A percentile compares a stretch with the other conserved stretches of the same genome.
These are phyloP conservation scores for Gambusia holbrooki DNA, from an alignment of 2,113 vertebrate species.

Conservation along the genomic window DNA sequence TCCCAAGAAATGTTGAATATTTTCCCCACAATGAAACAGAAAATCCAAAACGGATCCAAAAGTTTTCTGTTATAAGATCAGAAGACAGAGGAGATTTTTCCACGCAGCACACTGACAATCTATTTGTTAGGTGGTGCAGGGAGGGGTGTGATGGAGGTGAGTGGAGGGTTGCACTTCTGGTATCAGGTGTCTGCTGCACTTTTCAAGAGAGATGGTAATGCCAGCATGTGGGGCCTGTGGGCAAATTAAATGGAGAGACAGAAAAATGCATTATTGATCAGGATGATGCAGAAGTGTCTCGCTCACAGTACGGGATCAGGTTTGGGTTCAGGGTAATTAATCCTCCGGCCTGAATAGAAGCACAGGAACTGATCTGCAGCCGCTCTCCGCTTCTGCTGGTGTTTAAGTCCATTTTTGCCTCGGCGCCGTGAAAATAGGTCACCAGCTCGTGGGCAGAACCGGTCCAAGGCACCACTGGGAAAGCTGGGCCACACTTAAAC, in stretches of 20 bases:
- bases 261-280: slow-evolving; percentile 85
- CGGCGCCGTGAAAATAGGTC: slow-evolving; percentile 77
- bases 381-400: slow-evolving; percentile 33
- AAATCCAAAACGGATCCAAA: slow-evolving; percentile 55
- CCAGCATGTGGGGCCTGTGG: slow-evolving; percentile 57
- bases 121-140: slow-evolving; percentile 69
- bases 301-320: slow-evolving; percentile 74
- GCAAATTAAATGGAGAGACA: slow-evolving; percentile 84
- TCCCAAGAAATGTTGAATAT: slow-evolving; percentile 24
- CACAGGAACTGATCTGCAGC: slow-evolving; percentile 59
- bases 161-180: slow-evolving; percentile 60
- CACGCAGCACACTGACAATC: slow-evolving; percentile 70
- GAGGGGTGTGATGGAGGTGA: slow-evolving; percentile 39
- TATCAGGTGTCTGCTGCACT: slow-evolving; percentile 77
- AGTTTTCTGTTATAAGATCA: slow-evolving; percentile 33
- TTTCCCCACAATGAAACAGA: slow-evolving; percentile 29
- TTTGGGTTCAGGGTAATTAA: slow-evolving; percentile 80
- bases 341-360: slow-evolving; percentile 73
- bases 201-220: slow-evolving; percentile 59
- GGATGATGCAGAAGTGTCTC: slow-evolving; percentile 76
- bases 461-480: slow-evolving; percentile 56
- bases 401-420: slow-evolving; percentile 64
- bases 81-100: slow-evolving; percentile 41
- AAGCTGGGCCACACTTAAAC: slow-evolving; percentile 30
- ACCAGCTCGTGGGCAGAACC: slow-evolving; percentile 63